Evolutionary conservation across 1,140 invertebrate species (phyloP).

Genomic region (Dermatophagoides farinae): DNA sequence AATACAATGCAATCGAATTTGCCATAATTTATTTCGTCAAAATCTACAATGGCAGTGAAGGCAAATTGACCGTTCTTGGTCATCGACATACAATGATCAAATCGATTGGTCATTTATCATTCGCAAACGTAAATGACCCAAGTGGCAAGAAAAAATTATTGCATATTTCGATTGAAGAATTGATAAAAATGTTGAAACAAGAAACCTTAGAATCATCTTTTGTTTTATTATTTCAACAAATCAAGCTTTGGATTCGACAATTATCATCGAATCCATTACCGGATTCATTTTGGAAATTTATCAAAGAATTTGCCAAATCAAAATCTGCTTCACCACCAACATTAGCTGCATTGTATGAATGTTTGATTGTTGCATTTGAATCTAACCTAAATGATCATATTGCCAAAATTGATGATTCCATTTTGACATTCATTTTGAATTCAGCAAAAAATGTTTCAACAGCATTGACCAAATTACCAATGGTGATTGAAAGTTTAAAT

Average conservation of each 20-base stretch:
- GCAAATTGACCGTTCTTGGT: conserved; percentile 66
- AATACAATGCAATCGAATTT: conserved; percentile 39
- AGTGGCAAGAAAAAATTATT: conserved; percentile 34
- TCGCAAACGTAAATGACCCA: conserved; percentile 41
- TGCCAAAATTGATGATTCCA: conserved; percentile 29
- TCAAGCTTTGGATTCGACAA: conserved; percentile 52
- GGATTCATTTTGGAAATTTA: conserved; percentile 45
- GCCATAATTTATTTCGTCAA: conserved; percentile 52
- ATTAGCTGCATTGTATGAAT: conserved; percentile 51
- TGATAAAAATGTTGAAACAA: conserved; percentile 54
- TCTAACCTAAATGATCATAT: conserved; percentile 29
- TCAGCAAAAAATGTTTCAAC: conserved; percentile 42
- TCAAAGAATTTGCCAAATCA: conserved; percentile 43
- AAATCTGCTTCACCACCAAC: conserved; percentile 58
- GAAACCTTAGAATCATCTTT: conserved; percentile 84
- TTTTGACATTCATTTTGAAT: conserved; percentile 36
- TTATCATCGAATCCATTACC: conserved; percentile 42
- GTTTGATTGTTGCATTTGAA: conserved; percentile 28
- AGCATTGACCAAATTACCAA: conserved; percentile 33
- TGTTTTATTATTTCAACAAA: conserved; percentile 52
- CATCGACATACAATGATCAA: conserved; percentile 72
- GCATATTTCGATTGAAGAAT: conserved; percentile 38
- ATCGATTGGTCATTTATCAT: conserved; percentile 56
- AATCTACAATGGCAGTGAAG: conserved; percentile 64
- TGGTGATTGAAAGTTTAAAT: conserved; percentile 54